Evolutionary conservation across 2,888 invertebrate species (phyloP), one percentile per base, ranked within the genome.

Genomic region (Drosophila multiciliata): DNA sequence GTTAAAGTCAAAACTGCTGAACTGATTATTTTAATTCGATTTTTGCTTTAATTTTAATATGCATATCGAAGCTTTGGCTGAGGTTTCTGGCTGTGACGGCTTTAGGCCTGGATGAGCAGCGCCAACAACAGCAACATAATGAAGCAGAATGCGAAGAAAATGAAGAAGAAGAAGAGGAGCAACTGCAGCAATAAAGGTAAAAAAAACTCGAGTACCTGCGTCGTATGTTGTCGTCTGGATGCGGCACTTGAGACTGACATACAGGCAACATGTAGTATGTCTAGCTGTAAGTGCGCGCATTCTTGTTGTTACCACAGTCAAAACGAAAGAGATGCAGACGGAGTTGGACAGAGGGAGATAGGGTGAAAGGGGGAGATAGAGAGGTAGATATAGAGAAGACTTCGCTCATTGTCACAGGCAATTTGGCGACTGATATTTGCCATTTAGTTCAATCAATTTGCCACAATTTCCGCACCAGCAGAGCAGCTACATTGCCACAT

Each of bases 391-490:
- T 20, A 2, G 69, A 35, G 55, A 59, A 66, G 42, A 35, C 59
- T 66, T 40, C 63, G 66, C 74, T 70, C 69, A 75, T 79, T 85
- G 86, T 85, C 85, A 90, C 83, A 85, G 90, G 63, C 85, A 88
- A 90, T 85, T 85, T 90, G 72, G 73, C 73, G 75, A 64, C 77
- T 69, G 86, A 85, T 90, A 90, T 85, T 88, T 77, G 73, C 86
- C 88, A 88, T 85, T 90, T 85, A 85, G 85, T 85, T 90, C 90
- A 90, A 85, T 85, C 85, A 85, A 85, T 85, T 85, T 85, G 73
- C 88, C 86, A 90, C 88, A 88, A 85, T 90, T 85, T 85, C 85
- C 90, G 75, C 64, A 59, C 73, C 55, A 38, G 26, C 12, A 26
- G 64, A 38, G 26, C 12, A 26, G 64, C 36, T 53, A 58, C 40